Conservation (phyloP, 2,888 invertebrate species). For the Trachelus iudaicus region DNA sequence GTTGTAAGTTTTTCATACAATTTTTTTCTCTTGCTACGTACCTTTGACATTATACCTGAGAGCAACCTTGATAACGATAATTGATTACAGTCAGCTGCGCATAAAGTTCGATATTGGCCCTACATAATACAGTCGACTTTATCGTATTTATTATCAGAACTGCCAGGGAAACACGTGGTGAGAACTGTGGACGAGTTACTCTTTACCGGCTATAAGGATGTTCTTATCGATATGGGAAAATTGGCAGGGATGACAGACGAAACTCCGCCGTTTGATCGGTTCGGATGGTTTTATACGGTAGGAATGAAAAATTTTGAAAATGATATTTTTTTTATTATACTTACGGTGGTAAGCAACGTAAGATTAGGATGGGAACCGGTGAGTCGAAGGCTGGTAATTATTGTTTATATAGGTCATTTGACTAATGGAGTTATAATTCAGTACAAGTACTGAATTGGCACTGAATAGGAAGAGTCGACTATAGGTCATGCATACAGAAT, state of each 20-base stretch:
- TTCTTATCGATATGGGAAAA: slow-evolving; percentile 75
- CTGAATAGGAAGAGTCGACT: slow-evolving; percentile 49
- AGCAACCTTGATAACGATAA: background rate
- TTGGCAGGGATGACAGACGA: slow-evolving; percentile 68
- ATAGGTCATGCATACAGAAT: slow-evolving; percentile 47
- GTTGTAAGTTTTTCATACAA: slow-evolving; percentile 71
- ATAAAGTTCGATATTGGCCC: slow-evolving; percentile 72
- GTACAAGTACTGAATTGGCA: slow-evolving; percentile 42
- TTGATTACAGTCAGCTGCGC: slow-evolving; percentile 68
- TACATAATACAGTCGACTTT: slow-evolving; percentile 71
- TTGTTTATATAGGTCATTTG: background rate
- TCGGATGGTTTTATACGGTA: slow-evolving; percentile 87
- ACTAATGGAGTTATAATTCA: background rate
- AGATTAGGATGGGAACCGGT: background rate
- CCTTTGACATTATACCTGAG: background rate
- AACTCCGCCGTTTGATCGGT: slow-evolving; percentile 76
- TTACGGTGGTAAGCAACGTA: background rate
- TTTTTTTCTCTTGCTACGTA: background rate
- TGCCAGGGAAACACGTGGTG: slow-evolving; percentile 70
- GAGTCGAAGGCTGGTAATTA: background rate
- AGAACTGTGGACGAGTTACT: slow-evolving; percentile 77
- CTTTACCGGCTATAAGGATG: slow-evolving; percentile 85
- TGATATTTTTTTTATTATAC: background rate
- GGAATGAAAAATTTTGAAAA: slow-evolving; percentile 21
- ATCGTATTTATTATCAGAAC: slow-evolving; percentile 70